Evolutionary conservation across 2,888 invertebrate genomes (phyloP).

Genomic region (Cephonodes hylas): DNA sequence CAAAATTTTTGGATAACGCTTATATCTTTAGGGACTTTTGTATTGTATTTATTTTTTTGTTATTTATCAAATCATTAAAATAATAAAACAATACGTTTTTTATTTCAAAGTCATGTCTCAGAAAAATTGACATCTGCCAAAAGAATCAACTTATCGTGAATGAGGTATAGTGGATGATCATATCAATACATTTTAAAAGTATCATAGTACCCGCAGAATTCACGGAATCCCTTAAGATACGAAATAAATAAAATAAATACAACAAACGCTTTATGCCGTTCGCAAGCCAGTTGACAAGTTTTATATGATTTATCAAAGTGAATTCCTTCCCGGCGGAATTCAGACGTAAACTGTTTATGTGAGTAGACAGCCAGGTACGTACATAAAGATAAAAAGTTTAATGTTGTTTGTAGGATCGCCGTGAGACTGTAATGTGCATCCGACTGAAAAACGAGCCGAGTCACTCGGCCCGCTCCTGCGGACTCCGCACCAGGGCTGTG

Average conservation of each 20-base stretch:
- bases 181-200: background rate
- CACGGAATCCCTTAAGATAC: background rate
- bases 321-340: slow-evolving; percentile 1
- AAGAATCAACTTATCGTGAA: too few relatives aligned
- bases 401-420: slow-evolving; percentile 50
- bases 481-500: slow-evolving; percentile 7
- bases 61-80: too few relatives aligned
- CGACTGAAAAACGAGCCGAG: slow-evolving; percentile 49
- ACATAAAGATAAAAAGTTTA: slow-evolving; percentile 46
- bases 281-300: slow-evolving; percentile 3
- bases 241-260: slow-evolving; percentile 5
- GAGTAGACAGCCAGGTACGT: slow-evolving; percentile 12
- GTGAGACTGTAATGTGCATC: slow-evolving; percentile 45
- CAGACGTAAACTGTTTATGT: slow-evolving; percentile 5
- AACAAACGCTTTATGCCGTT: background rate
- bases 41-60: too few relatives aligned
- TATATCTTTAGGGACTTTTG: too few relatives aligned
- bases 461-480: slow-evolving; percentile 33
- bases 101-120: too few relatives aligned
- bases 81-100: too few relatives aligned
- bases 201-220: background rate
- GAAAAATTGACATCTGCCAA: too few relatives aligned
- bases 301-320: slow-evolving; percentile 8
- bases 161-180: too few relatives aligned
- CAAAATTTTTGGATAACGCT: too few relatives aligned